Evolutionary conservation across 2,888 invertebrate species (phyloP), one percentile per base, ranked within the genome.

Genomic region (Dasypogon diadema): DNA sequence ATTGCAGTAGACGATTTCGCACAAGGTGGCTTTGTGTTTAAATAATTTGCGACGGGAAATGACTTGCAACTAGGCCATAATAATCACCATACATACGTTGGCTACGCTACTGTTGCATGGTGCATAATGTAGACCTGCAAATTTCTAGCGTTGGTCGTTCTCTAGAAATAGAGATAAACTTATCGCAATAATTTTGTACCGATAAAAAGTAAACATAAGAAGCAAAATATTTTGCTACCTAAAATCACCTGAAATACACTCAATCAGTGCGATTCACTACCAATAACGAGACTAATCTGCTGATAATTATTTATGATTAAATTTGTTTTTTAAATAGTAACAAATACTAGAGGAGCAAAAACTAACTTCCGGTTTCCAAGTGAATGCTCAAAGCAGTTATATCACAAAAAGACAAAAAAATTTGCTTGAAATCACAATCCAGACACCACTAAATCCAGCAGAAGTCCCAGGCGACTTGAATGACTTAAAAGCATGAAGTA

Each of bases 361-460:
- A 48, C 46, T 37, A 68, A 68, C 48, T 68, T 46, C 48, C 65
- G 65, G 48, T 22, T 48, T 26, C 24, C 65, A 30, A 37, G 48
- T n/a, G 65, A 6, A 68, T 14, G 24, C 21, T 6, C 21, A 14
- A 48, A 68, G 24, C 21, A 37, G 22, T 24, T 68, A 68, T 68
- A 68, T 14, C 22, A 42, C 65, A 16, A 51, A 54, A 54, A 51
- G 24, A 24, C 68, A 51, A 21, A 34, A n/a, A 34, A 30, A 46
- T 26, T 70, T 24, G 10, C 26, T 46, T 70, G 12, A 34, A 54
- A 54, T 70, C 70, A 54, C 16, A 24, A 26, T 30, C 30, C 3
- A 21, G 54, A 12, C 70, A 30, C 18, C 18, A 34, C 3, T 8
- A 34, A 54, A 63, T 30, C 34, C 24, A 46, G 24, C 30, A 21